Percentiles rank a stretch among this genome's conserved stretches.
Conservation (phyloP, 1,140 invertebrate species). For the Hylyphantes graminicola region DNA sequence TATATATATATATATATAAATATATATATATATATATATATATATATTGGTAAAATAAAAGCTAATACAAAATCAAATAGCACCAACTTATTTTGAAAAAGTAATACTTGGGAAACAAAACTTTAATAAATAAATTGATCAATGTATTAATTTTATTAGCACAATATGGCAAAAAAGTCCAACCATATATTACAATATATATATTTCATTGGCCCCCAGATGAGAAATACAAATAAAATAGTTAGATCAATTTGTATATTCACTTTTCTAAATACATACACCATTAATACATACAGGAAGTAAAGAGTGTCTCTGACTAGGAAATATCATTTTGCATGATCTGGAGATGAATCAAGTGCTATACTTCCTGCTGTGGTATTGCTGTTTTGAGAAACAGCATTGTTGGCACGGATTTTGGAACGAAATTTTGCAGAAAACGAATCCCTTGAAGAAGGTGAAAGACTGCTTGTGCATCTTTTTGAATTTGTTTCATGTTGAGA, state of each 20-base stretch:
- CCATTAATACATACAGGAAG: constrained; percentile 3
- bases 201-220: constrained; percentile 28
- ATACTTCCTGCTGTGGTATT: constrained; percentile 36
- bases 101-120: constrained; percentile 18
- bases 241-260: background rate
- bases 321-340: constrained; percentile 38
- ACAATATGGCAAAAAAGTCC: background rate
- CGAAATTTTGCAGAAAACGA: constrained; percentile 46
- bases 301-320: constrained; percentile 21
- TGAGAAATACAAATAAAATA: background rate
- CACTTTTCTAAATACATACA: constrained; percentile 9
- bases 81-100: constrained; percentile 24
- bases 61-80: constrained; percentile 20
- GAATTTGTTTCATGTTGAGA: constrained; percentile 3
- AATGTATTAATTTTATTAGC: background rate
- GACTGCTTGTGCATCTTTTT: constrained; percentile 26
- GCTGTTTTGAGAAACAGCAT: constrained; percentile 32
- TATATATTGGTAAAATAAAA: background rate
- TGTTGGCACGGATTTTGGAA: constrained; percentile 50
- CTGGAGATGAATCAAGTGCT: constrained; percentile 31
- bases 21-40: background rate
- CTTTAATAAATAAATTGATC: constrained; percentile 14
- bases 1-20: too few species aligned
- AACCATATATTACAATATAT: background rate
- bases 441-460: constrained; percentile 25